Evolutionary conservation across 2,888 invertebrate species (phyloP).

Genomic region (Leucoptera coffeella): DNA sequence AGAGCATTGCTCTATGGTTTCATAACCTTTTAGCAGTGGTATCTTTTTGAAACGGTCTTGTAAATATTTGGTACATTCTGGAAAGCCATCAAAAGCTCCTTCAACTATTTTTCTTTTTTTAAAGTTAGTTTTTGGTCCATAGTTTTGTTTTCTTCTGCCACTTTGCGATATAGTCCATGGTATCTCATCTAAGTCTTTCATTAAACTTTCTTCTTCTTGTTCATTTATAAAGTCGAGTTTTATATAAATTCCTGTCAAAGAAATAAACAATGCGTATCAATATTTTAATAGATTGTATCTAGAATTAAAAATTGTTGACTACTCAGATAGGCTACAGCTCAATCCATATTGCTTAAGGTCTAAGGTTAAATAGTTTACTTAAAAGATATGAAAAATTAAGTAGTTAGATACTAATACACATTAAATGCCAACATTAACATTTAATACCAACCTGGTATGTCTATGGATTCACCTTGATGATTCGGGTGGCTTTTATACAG

Average conservation of each 20-base stretch:
- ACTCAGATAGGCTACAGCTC: no score
- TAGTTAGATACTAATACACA: no score
- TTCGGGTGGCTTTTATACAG: conserved; percentile 59
- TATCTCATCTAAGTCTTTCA: conserved; percentile 65
- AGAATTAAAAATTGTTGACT: no score
- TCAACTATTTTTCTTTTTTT: conserved; percentile 79
- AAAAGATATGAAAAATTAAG: no score
- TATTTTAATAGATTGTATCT: no score
- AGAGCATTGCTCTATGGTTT: conserved; percentile 91
- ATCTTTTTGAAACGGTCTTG: conserved; percentile 66
- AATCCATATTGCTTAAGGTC: no score
- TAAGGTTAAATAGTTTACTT: no score
- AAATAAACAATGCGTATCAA: no score
- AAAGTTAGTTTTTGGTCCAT: conserved; percentile 97
- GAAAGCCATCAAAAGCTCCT: conserved; percentile 84
- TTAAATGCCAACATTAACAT: no score
- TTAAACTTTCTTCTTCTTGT: conserved; percentile 61
- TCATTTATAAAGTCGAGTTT: conserved; percentile 66
- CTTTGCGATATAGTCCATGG: conserved; percentile 93
- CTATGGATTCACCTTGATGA: conserved; percentile 55
- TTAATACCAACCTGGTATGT: conserved; percentile 65
- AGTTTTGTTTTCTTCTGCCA: conserved; percentile 95
- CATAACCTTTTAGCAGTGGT: conserved; percentile 60
- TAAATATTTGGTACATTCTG: conserved; percentile 68
- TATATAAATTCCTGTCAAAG: no score